These are phyloP conservation scores for Enteromius paludinosus DNA, from an alignment of 2,797 vertebrate genomes.

Conservation along the genomic window DNA sequence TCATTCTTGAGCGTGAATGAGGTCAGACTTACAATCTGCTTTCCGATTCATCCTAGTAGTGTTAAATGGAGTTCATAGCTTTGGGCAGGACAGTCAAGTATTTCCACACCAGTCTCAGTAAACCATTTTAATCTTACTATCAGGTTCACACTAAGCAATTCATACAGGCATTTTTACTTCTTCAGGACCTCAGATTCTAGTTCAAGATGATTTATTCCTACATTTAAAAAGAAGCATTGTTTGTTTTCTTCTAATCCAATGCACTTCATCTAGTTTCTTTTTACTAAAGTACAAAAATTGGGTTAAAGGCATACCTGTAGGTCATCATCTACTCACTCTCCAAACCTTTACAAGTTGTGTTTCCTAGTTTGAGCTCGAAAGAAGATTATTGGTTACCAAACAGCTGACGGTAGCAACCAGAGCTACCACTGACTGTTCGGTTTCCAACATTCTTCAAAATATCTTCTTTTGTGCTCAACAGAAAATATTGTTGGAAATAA, in stretches of 20 bases:
- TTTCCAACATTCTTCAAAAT: not conserved
- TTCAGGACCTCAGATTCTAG: slow-evolving; percentile 46
- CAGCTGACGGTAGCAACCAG: not conserved
- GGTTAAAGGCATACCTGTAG: not conserved
- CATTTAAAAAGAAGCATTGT: not conserved
- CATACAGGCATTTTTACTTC: slow-evolving; percentile 29
- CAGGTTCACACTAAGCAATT: slow-evolving; percentile 45
- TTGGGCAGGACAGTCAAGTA: not conserved
- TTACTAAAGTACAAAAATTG: not conserved
- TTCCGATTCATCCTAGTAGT: not conserved
- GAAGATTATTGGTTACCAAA: not conserved
- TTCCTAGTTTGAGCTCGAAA: not conserved
- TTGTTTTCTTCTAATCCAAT: not conserved
- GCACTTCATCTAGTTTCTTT: not conserved
- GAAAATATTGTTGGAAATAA: not conserved
- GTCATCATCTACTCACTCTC: not conserved
- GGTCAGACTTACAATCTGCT: not conserved
- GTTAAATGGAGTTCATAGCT: not conserved
- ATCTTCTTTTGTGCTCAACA: not conserved
- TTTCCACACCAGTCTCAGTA: not conserved
- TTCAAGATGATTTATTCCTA: slow-evolving; percentile 1
- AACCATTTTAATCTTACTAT: not conserved
- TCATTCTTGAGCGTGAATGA: not conserved
- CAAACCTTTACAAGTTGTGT: not conserved
- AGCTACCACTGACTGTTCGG: not conserved